A percentile compares a stretch with the other conserved stretches of the same genome.
phyloP scores from a whole-genome alignment of 2,888 invertebrate species.

The Theristus sp. region DNA sequence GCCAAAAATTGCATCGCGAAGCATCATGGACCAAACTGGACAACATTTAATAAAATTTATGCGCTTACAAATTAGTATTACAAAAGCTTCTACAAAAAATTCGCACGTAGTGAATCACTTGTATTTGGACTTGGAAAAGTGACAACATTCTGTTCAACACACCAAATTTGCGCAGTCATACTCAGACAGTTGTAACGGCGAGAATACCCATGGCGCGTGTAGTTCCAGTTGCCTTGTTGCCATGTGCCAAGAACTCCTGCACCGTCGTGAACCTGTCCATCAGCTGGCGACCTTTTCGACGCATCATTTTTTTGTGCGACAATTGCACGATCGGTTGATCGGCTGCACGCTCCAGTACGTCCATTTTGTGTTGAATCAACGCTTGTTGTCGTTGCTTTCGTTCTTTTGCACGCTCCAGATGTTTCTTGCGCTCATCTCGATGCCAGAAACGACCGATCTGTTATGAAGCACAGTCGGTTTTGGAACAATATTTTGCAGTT shows the following conservation, averaged over 20 bases:
- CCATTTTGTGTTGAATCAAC: conserved; percentile 28
- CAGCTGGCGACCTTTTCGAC: conserved; percentile 32
- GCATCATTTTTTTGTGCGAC: conserved; percentile 36
- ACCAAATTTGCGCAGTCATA: no score
- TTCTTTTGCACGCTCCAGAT: conserved; percentile 50
- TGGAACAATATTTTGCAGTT: background rate
- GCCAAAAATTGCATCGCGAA: no score
- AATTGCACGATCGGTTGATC: conserved; percentile 32
- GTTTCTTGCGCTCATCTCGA: conserved; percentile 52
- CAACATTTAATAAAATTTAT: no score
- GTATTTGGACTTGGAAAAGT: no score
- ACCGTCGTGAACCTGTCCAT: conserved; percentile 42
- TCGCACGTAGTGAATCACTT: no score
- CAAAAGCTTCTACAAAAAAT: no score
- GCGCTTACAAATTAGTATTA: no score
- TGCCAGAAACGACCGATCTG: conserved; percentile 51
- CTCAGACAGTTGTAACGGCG: conserved; percentile 35
- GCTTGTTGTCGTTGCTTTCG: conserved; percentile 36
- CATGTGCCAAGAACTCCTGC: conserved; percentile 43
- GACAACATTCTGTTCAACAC: no score
- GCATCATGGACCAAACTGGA: no score
- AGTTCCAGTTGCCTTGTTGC: conserved; percentile 28
- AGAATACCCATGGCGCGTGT: conserved; percentile 31
- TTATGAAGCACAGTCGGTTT: no score
- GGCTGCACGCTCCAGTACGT: conserved; percentile 11